These are phyloP conservation scores for Mastomys natalensis DNA, from an alignment of 2,113 vertebrate species.

Conservation along the genomic window DNA sequence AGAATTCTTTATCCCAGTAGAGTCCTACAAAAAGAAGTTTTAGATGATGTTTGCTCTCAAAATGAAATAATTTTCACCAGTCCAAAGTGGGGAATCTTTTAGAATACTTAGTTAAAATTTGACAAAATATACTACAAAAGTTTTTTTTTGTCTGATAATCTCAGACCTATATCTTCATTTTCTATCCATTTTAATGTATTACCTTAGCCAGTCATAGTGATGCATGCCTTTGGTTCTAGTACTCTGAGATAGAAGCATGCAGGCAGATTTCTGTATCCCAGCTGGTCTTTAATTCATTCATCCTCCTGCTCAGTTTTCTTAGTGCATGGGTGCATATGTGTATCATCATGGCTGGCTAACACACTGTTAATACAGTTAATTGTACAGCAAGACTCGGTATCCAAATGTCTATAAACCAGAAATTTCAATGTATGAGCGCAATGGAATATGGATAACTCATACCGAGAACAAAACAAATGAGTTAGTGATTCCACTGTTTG, in stretches of 20 bases:
- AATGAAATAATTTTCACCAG: constrained; percentile 48
- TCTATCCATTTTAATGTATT: background rate
- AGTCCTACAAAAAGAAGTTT: background rate
- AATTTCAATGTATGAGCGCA: background rate
- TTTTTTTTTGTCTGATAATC: constrained; percentile 8
- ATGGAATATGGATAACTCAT: background rate
- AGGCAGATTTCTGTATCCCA: background rate
- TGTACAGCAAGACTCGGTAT: background rate
- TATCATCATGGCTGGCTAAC: background rate
- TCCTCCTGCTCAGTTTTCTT: background rate
- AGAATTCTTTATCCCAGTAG: background rate
- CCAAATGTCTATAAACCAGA: background rate
- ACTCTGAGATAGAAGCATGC: background rate
- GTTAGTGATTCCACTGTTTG: background rate
- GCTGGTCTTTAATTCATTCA: background rate
- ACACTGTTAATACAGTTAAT: background rate
- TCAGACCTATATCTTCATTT: constrained; percentile 21
- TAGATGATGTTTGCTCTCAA: background rate
- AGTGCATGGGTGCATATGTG: background rate
- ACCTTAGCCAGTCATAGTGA: background rate
- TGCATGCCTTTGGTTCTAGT: background rate
- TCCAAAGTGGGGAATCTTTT: background rate
- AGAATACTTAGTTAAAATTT: constrained; percentile 38
- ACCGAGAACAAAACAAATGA: background rate
- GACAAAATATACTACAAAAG: constrained; percentile 11